A percentile compares a stretch with the other conserved stretches of the same genome.
Conservation (phyloP, 2,113 vertebrate species). For the Salvator merianae region DNA sequence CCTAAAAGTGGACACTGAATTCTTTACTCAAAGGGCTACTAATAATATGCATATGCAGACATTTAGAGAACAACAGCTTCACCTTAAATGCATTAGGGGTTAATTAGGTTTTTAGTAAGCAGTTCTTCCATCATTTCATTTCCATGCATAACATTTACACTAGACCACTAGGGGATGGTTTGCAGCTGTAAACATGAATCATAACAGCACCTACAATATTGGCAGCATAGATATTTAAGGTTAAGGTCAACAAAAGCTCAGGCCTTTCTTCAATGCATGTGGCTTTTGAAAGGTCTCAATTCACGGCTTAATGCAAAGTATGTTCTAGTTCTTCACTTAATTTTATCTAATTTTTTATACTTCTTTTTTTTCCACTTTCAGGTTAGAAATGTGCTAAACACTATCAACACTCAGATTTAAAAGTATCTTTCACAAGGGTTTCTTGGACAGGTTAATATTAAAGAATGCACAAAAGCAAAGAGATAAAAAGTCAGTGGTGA, state of each 20-base stretch:
- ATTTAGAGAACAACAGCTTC: constrained; percentile 49
- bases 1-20: constrained; percentile 30
- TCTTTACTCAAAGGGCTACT: constrained; percentile 4
- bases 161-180: background rate
- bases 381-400: background rate
- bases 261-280: background rate
- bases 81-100: constrained; percentile 49
- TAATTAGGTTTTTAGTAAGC: constrained; percentile 68
- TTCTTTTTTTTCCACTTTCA: fast-evolving
- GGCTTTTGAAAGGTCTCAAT: background rate
- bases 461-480: background rate
- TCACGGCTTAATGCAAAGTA: background rate
- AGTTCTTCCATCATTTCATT: constrained; percentile 48
- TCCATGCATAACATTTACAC: constrained; percentile 50
- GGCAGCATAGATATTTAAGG: constrained; percentile 22
- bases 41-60: constrained; percentile 49
- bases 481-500: background rate
- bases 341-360: background rate
- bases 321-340: background rate
- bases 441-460: background rate
- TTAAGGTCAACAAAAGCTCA: constrained; percentile 41
- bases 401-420: background rate
- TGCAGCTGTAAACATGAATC: constrained; percentile 47
- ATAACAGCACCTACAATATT: constrained; percentile 29
- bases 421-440: background rate